Base-by-base conservation (phyloP, 2,797 vertebrate genomes). In the Sebastes oblongus region DNA sequence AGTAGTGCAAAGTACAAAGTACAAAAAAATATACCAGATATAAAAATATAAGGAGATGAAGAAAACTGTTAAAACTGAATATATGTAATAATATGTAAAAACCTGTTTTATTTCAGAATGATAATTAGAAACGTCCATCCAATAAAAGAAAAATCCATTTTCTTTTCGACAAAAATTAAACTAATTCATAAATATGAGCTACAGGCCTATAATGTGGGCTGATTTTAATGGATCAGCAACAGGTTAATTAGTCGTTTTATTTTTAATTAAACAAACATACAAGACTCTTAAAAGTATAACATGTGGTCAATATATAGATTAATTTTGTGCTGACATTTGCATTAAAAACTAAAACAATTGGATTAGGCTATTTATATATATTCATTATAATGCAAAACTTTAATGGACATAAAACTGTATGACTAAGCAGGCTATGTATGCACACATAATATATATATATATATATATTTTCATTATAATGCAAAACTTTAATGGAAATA, bases 241-340 rank as follows among this genome's bases (percentile, higher is more conserved):
- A 93, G 89, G 91, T 93, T 89, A 86, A 88, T 90, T 86, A 77
- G 25, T 65, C 0, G 7, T 39, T 66, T 54, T 13, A 34, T 34
- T 64, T 50, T 3, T 8, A 8, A 13, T 24, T 32, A 39, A 54
- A 68, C 24, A 6, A 72, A 22, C 42, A 42, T 3, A 18, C 3
- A 27, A 4, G 0, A 1, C 6, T 52, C n/a, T 8, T 30, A 34
- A 25, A 56, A 13, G 7, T 36, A 42, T 8, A 67, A 34, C 50
- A 77, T 34, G 18, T 22, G 42, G 1, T 52, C 8, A 42, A 14
- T 10, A 14, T 6, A 6, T 2, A 8, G 2, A 54, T 46, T 22
- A 60, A 9, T 30, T 75, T 56, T 7, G 18, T 6, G 14, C 3
- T 4, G 11, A 60, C 74, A 55, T 32, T 36, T 75, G 18, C 14